Evolutionary conservation across 1,140 invertebrate genomes (phyloP), one percentile per base, ranked within the genome.

Genomic region (Micrasema minimum): DNA sequence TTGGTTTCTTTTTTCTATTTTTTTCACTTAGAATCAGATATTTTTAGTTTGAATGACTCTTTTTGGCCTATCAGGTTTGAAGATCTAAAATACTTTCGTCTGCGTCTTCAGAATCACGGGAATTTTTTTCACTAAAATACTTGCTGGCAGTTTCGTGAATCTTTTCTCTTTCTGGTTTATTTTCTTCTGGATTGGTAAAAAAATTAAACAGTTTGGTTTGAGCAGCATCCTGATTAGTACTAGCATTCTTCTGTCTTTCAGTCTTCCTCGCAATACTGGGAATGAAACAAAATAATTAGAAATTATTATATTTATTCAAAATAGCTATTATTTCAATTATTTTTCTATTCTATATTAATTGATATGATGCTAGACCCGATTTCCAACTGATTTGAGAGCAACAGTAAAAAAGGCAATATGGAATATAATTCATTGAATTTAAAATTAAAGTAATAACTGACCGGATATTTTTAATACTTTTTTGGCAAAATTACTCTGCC

Each of bases 1-100:
- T 31, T 7, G 26, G 80, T 74, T 81, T 79, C 64, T 81, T 82
- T 12, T 72, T 59, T 69, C 78, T 79, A 38, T 46, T 62, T 75
- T 70, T 65, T 31, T 35, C 38, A 20, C 51, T 64, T 37, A 16
- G 43, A 35, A 10, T 5, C 26, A 1, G 2, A 7, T 37, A 9
- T 61, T 74, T 69, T 61, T 51, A 41, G 20, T 38, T 23, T 16
- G 7, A 46, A 6, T 10, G 14, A n/a, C 22, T 64, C 23, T 64
- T 26, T 46, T 64, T 31, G 31, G 7, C 50, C 45, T 68, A n/a
- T 68, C 57, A 37, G 62, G 50, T 22, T 51, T 59, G 26, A 69
- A 69, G 9, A n/a, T 69, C 59, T 10, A 45, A 48, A 12, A 23
- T 18, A 41, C 67, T 69, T 22, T 69, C 67, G 22, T 69, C 67